A percentile compares a stretch with the other conserved stretches of the same genome.
phyloP scores from a whole-genome alignment of 1,140 invertebrate species.

The Pseudomyrmex pallidus region DNA sequence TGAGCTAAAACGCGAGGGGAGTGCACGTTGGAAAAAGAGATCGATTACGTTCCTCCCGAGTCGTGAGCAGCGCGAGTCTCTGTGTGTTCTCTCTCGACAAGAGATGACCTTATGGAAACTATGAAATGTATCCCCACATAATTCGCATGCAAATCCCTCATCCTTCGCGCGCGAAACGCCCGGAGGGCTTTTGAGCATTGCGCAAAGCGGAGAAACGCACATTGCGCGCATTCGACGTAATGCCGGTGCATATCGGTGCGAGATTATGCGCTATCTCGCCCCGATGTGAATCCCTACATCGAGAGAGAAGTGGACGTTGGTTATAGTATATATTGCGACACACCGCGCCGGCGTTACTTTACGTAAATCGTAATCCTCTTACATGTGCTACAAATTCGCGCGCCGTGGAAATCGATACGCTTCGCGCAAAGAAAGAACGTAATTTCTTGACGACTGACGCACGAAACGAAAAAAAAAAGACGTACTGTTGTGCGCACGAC shows the following conservation, averaged over 20 bases:
- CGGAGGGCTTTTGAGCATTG: slow-evolving; percentile 48
- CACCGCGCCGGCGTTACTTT: slow-evolving; percentile 1
- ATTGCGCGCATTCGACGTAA: slow-evolving; percentile 23
- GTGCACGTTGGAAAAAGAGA: neutral
- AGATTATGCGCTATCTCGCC: neutral
- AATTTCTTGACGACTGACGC: slow-evolving; percentile 20
- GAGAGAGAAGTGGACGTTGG: slow-evolving; percentile 45
- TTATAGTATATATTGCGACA: slow-evolving; percentile 22
- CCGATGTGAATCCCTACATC: slow-evolving; percentile 38
- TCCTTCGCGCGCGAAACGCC: slow-evolving; percentile 57
- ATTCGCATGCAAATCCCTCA: slow-evolving; percentile 63
- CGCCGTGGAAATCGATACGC: slow-evolving; percentile 18
- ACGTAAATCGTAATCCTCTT: slow-evolving; percentile 19
- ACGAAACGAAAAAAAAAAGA: slow-evolving; percentile 15
- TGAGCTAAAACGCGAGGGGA: too few relatives aligned
- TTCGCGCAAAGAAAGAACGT: neutral
- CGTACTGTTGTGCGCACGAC: slow-evolving; percentile 5
- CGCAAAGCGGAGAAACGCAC: slow-evolving; percentile 57
- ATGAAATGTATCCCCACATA: slow-evolving; percentile 25
- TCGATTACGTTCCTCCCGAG: slow-evolving; percentile 6
- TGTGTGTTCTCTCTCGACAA: neutral
- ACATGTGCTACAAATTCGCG: neutral
- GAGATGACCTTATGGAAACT: slow-evolving; percentile 48
- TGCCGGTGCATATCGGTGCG: neutral
- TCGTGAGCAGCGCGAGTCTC: slow-evolving; percentile 18